Percentiles rank a stretch among this genome's conserved stretches.
These are phyloP conservation scores for Nyctibius bracteatus DNA, from an alignment of 2,113 vertebrate genomes.

Conservation along the genomic window DNA sequence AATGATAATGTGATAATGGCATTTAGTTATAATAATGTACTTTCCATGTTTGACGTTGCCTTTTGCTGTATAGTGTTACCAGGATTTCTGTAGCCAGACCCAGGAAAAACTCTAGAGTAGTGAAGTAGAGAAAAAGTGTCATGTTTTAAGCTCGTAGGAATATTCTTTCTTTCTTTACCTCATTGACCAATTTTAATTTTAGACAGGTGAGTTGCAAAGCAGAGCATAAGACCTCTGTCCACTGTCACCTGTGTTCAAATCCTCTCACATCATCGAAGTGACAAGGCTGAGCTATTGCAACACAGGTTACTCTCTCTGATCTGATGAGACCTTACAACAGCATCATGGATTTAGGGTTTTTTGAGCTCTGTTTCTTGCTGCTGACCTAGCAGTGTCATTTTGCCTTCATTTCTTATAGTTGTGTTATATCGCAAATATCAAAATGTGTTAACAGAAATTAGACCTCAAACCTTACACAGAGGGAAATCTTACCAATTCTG, in stretches of 20 bases:
- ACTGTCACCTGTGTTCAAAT: neutral
- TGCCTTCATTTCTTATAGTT: neutral
- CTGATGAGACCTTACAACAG: neutral
- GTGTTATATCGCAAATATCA: neutral
- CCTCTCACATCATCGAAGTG: neutral
- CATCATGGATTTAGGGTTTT: neutral
- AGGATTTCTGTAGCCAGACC: neutral
- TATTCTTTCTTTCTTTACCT: neutral
- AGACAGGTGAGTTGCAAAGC: neutral
- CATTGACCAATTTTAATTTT: neutral
- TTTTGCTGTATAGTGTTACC: neutral
- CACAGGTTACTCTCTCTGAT: neutral
- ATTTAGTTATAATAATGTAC: neutral
- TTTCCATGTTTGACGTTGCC: neutral
- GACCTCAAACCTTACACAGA: neutral
- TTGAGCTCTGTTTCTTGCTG: neutral
- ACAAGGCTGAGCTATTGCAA: neutral
- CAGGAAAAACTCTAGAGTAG: neutral
- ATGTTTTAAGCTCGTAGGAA: neutral
- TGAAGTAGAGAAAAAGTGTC: neutral
- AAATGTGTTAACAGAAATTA: neutral
- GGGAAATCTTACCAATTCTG: neutral
- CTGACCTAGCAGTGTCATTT: neutral
- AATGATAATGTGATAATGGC: neutral
- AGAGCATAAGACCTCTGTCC: neutral